A percentile compares a stretch with the other conserved stretches of the same genome.
Evolutionary conservation across 1,140 invertebrate genomes (phyloP).

Genomic region (Stegodyphus mimosarum): DNA sequence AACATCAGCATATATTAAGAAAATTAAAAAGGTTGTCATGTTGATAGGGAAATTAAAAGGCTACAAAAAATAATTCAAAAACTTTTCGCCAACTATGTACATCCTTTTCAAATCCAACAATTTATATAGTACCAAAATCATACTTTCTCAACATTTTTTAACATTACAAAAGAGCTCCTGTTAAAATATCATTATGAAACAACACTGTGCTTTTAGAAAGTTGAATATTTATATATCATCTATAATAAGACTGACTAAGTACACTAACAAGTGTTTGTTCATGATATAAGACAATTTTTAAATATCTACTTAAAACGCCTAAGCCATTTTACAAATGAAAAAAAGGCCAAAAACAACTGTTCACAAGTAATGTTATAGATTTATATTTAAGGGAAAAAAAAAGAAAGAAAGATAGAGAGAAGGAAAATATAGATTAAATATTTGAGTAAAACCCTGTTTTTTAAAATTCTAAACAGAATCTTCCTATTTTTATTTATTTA

Average conservation of each 20-base stretch:
- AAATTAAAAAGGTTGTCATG: not conserved
- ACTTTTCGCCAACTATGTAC: not conserved
- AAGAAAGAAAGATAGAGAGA: too few relatives aligned
- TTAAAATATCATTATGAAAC: not conserved
- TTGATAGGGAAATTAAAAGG: not conserved
- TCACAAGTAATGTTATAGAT: not conserved
- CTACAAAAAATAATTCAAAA: not conserved
- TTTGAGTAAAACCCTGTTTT: too few relatives aligned
- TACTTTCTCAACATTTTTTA: not conserved
- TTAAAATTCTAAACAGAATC: too few relatives aligned
- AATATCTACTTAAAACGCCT: not conserved
- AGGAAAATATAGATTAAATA: too few relatives aligned
- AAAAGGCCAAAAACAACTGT: not conserved
- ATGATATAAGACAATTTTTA: not conserved
- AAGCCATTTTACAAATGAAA: not conserved
- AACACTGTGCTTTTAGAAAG: not conserved
- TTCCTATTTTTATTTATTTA: too few relatives aligned
- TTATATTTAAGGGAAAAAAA: too few relatives aligned
- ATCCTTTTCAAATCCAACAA: not conserved
- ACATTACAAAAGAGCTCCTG: slow-evolving; percentile 6
- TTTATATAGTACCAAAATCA: not conserved
- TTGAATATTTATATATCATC: not conserved
- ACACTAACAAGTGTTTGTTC: not conserved
- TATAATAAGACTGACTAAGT: not conserved
- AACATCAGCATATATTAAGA: not conserved